Base-by-base conservation (phyloP, 30 jellyfish, hydroid and myxozoan genomes). In the Phacellophora camtschatica region DNA sequence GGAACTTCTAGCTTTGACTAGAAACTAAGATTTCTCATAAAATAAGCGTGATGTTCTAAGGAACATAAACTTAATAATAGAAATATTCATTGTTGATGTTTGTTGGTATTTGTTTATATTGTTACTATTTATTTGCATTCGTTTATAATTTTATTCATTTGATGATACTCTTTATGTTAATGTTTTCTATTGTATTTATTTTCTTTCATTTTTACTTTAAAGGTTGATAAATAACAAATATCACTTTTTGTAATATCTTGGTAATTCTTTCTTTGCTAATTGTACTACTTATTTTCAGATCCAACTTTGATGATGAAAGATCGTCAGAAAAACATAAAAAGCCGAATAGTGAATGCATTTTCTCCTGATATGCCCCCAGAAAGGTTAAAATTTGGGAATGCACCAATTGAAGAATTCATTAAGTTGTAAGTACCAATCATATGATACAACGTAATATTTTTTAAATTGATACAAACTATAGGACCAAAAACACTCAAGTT, bases 341-440 rank as follows among this genome's bases (percentile, higher is more conserved):
- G 50, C 12, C 48, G 42, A 15, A 61, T 61, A 50, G 42, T 50
- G 23, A 22, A 16, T 23, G 50, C 31, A 8, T 30, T 36, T 12
- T 30, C 74, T 11, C 31, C 74, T 1, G 74, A 36, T 3, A 28
- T 23, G 31, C 50, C 74, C 16, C 24, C 37, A 28, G 42, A 61
- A 33, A 36, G 31, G 16, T 20, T 11, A 11, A 61, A 61, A 33
- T 61, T 23, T 61, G 74, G 50, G 0, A 23, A 50, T 19, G 16
- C 74, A 11, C 43, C 74, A 20, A 61, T 61, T 22, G 74, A 61
- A 11, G 74, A 61, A 24, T 61, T 61, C 42, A 61, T 61, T 4
- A 61, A 61, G 15, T 20, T 24, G 74, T 61, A 28, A 61, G 61
- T 11, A 8, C n/a, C n/a, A n/a, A n/a, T n/a, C n/a, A n/a, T n/a